These are phyloP conservation scores for Ahaetulla prasina DNA, from an alignment of 2,113 vertebrate genomes.

Conservation along the genomic window DNA sequence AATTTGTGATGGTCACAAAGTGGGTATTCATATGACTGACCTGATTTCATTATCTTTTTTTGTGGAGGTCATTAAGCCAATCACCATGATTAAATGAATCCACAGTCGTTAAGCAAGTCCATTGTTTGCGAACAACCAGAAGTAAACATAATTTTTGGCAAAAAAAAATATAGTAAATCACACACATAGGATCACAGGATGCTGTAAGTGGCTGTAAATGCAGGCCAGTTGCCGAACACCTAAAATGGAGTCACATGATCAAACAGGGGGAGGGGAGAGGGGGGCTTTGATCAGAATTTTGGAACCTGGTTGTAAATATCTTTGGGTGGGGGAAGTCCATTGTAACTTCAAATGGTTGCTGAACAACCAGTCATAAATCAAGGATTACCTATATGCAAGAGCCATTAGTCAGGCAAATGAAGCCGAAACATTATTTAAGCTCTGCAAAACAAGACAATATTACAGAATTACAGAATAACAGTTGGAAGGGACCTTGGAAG, in stretches of 20 bases:
- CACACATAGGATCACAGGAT: background rate
- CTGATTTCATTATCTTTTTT: background rate
- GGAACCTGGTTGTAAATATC: background rate
- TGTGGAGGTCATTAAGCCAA: background rate
- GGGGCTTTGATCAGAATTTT: background rate
- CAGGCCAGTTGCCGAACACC: background rate
- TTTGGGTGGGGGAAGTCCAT: background rate
- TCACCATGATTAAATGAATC: background rate
- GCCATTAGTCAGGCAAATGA: background rate
- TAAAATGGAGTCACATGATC: background rate
- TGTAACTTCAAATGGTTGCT: background rate
- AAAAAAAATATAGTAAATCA: background rate
- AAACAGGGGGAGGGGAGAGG: too few species aligned
- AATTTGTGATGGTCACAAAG: background rate
- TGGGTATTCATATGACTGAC: background rate
- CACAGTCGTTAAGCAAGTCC: background rate
- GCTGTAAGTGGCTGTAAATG: background rate
- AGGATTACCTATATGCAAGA: background rate
- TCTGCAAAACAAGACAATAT: background rate
- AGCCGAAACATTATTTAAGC: background rate
- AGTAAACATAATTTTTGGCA: background rate
- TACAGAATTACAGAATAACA: background rate
- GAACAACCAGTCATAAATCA: background rate
- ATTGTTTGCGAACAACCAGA: background rate
- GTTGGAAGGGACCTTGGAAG: background rate